Conservation (phyloP, 2,888 invertebrate species). For the Hypsopygia costalis region DNA sequence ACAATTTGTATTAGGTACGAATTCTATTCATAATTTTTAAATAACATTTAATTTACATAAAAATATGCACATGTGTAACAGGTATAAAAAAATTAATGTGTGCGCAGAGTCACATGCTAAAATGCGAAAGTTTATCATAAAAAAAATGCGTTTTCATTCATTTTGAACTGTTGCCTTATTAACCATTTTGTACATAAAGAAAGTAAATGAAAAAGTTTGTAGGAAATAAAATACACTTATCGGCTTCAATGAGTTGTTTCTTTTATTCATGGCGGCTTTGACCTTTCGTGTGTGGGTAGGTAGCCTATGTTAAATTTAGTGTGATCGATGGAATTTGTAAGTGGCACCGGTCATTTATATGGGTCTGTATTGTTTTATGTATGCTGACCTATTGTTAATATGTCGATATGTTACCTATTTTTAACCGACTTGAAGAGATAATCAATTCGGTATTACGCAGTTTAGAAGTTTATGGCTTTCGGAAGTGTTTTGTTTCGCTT, state of each 20-base stretch:
- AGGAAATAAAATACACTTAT: conserved; percentile 75
- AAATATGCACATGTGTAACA: conserved; percentile 18
- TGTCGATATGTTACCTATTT: too few relatives aligned
- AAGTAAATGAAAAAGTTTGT: conserved; percentile 68
- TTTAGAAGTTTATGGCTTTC: too few relatives aligned
- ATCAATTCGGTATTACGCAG: too few relatives aligned
- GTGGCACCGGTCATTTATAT: not conserved
- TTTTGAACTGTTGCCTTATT: conserved; percentile 77
- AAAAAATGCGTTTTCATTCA: conserved; percentile 57
- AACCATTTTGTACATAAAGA: conserved; percentile 77
- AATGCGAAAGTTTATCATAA: conserved; percentile 33
- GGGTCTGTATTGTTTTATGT: too few relatives aligned
- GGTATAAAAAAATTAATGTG: conserved; percentile 22
- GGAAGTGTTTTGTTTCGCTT: too few relatives aligned
- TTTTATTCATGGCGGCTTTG: conserved; percentile 35
- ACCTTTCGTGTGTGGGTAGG: conserved; percentile 7
- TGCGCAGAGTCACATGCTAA: conserved; percentile 48
- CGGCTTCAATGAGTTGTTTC: conserved; percentile 61
- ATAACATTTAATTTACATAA: too few relatives aligned
- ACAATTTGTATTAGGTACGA: too few relatives aligned
- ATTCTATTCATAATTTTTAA: too few relatives aligned
- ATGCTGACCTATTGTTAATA: too few relatives aligned
- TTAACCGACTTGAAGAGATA: too few relatives aligned
- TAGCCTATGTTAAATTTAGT: conserved; percentile 2
- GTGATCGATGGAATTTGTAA: conserved; percentile 6